Percentiles rank a stretch among this genome's conserved stretches.
These are phyloP conservation scores for Hirtodrosophila confusa DNA, from an alignment of 2,888 invertebrate genomes.

Conservation along the genomic window DNA sequence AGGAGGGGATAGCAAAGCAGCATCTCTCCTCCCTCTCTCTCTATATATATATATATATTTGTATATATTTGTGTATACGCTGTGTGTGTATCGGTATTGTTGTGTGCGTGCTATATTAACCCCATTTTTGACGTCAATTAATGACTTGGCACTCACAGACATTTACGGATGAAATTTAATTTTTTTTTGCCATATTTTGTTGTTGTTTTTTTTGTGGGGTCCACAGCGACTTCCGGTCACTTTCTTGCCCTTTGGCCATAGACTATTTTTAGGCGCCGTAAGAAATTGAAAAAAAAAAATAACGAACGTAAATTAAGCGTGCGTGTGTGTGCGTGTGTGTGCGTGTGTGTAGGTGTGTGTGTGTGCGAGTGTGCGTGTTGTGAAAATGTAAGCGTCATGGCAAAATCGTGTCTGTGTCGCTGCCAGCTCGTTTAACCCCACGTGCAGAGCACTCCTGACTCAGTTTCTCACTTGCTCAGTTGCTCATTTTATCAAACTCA, in stretches of 20 bases:
- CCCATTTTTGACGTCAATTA: constrained; percentile 78
- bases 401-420: constrained; percentile 41
- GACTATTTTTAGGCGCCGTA: constrained; percentile 70
- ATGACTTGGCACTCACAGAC: constrained; percentile 50
- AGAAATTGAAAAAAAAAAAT: constrained; percentile 36
- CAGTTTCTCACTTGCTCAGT: constrained; percentile 10
- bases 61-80: constrained; percentile 1
- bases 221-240: constrained; percentile 68
- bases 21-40: constrained; percentile 35
- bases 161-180: constrained; percentile 44
- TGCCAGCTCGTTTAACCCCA: constrained; percentile 56
- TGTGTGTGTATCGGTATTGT: constrained; percentile 6
- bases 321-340: constrained; percentile 11
- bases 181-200: constrained; percentile 56
- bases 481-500: constrained; percentile 29
- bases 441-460: constrained; percentile 43
- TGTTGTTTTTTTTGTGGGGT: constrained; percentile 49
- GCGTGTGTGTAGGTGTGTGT: constrained; percentile 10
- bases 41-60: constrained; percentile 21
- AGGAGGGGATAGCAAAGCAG: constrained; percentile 1
- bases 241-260: constrained; percentile 50
- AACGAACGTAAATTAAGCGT: constrained; percentile 43
- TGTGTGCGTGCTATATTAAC: constrained; percentile 64
- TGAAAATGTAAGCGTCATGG: constrained; percentile 43
- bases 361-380: constrained; percentile 21